A percentile compares a stretch with the other conserved stretches of the same genome.
Conservation (phyloP, 2,888 invertebrate genomes). For the Xestia rhomboidea region DNA sequence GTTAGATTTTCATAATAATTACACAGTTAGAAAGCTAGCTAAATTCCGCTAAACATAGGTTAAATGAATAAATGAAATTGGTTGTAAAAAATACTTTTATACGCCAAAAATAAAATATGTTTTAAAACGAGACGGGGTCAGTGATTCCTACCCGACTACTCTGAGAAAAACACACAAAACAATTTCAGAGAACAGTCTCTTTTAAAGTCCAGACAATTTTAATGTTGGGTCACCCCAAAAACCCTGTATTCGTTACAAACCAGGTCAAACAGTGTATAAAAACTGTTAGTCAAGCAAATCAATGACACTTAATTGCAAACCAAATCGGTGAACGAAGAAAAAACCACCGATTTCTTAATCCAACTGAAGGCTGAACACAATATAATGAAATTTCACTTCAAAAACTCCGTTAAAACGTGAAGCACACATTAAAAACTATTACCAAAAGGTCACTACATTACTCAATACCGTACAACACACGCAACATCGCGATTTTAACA, state of each 20-base stretch:
- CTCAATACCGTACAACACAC: slow-evolving; percentile 38
- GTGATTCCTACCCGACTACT: background rate
- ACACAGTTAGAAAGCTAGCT: background rate
- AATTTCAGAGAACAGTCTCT: background rate
- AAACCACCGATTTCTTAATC: slow-evolving; percentile 56
- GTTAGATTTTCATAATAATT: background rate
- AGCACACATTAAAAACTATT: slow-evolving; percentile 44
- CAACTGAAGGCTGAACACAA: slow-evolving; percentile 55
- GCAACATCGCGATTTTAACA: slow-evolving; percentile 45
- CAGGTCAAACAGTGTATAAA: slow-evolving; percentile 38
- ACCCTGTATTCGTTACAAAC: slow-evolving; percentile 1
- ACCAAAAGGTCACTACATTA: slow-evolving; percentile 57
- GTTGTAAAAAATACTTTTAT: background rate
- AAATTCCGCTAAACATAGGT: background rate
- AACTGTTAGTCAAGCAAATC: slow-evolving; percentile 25
- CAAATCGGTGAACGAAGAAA: slow-evolving; percentile 42
- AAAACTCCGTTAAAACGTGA: slow-evolving; percentile 35
- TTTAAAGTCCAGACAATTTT: background rate
- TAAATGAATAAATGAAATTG: background rate
- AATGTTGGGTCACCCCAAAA: background rate
- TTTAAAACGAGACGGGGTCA: background rate
- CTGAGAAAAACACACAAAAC: background rate
- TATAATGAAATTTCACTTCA: slow-evolving; percentile 54
- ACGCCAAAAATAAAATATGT: background rate
- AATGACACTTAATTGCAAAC: slow-evolving; percentile 53